Evolutionary conservation across 1,140 invertebrate genomes (phyloP).

Genomic region (Drosophila tropicalis): DNA sequence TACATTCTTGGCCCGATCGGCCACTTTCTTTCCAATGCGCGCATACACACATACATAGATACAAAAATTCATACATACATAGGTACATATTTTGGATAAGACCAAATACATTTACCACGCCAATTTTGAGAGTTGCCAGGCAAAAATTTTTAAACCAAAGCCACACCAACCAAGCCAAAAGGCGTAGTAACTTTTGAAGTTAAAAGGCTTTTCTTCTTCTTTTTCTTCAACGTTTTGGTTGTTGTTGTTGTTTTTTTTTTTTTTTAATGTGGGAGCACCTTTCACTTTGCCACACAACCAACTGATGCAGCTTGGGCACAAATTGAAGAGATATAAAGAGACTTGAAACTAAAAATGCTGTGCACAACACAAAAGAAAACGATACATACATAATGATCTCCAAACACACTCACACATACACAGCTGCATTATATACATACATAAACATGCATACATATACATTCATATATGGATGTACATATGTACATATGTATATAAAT

Average conservation of each 20-base stretch:
- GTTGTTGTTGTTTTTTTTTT: conserved; percentile 18
- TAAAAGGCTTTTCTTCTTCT: conserved; percentile 64
- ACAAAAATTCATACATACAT: conserved; percentile 10
- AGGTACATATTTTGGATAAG: conserved; percentile 46
- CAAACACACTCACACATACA: conserved; percentile 25
- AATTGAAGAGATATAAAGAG: conserved; percentile 76
- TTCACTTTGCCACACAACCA: conserved; percentile 69
- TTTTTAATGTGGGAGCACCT: conserved; percentile 82
- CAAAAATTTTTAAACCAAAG: conserved; percentile 51
- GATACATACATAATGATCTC: conserved; percentile 61
- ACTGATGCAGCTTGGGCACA: conserved; percentile 56
- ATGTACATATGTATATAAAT: conserved; percentile 22
- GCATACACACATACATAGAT: not conserved
- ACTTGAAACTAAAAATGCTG: conserved; percentile 71
- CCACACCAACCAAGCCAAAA: conserved; percentile 31
- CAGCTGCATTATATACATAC: conserved; percentile 24
- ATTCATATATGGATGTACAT: too few relatives aligned
- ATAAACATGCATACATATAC: not conserved
- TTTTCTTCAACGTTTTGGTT: conserved; percentile 18
- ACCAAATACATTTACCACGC: conserved; percentile 62
- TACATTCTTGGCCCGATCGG: conserved; percentile 27
- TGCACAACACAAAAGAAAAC: conserved; percentile 76
- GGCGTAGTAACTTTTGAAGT: conserved; percentile 75
- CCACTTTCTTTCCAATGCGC: conserved; percentile 71
- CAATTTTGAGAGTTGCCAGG: conserved; percentile 44